Base-by-base conservation (phyloP, 1,140 invertebrate species). In the Ips typographus region DNA sequence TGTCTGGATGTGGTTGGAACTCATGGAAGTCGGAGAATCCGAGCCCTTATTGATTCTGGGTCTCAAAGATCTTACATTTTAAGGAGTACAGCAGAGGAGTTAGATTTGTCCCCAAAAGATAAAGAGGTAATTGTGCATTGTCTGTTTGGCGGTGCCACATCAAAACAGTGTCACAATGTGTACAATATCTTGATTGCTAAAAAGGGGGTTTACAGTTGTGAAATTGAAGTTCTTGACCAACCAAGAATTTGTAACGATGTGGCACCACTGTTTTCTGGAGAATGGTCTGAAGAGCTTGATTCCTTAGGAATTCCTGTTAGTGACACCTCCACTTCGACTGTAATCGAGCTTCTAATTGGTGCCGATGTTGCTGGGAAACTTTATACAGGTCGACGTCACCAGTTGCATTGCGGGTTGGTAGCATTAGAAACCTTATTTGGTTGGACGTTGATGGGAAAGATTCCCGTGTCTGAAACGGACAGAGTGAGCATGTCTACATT, bases 371-470 rank as follows among this genome's bases (percentile, higher is more conserved):
- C 49, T 3, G 62, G 68, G 7, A 61, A 62, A 56, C 59, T 80
- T 3, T 58, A 76, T 2, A 80, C 80, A 0, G 79, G 77, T 1
- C 55, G 68, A 5, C 72, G 58, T n/a, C 36, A 65, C 44, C 39
- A 74, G 7, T 59, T 80, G 37, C 7, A 41, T 2, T 73, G 72
- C 60, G 77, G 78, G 1, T 60, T 80, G 8, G 71, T 77, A 5
- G 77, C 75, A n/a, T n/a, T 77, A 1, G 75, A 82, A 65, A 79
- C 78, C 1, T 40, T 68, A 6, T 64, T 81, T 1, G 79, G 77
- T 2, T 82, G 77, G 78, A 77, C 73, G 4, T n/a, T 81, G 7
- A 59, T 60, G 47, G 79, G 75, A 5, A 77, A 76, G 73, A 40
- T 67, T 38, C 72, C 60, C 38, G 3, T 57, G 1, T 2, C 6